Evolutionary conservation across 2,797 vertebrate genomes (phyloP).

Genomic region (Hydrolagus colliei): DNA sequence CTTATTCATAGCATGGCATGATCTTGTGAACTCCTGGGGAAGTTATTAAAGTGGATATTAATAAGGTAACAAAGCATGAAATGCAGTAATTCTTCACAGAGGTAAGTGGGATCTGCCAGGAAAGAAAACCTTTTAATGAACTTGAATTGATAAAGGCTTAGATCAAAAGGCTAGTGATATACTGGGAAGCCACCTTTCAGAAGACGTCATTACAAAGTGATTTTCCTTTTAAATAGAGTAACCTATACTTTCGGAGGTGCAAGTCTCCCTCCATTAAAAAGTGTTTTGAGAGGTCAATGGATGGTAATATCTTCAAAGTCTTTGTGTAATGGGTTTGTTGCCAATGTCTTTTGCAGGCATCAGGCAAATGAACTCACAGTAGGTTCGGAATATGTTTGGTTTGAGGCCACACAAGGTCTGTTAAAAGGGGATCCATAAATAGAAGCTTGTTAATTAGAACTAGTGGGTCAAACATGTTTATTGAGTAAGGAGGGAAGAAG

Average conservation of each 20-base stretch:
- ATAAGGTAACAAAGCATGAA: not conserved
- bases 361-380: not conserved
- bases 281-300: not conserved
- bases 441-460: not conserved
- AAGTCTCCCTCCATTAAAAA: not conserved
- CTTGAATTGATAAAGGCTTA: not conserved
- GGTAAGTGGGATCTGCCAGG: not conserved
- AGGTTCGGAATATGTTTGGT: not conserved
- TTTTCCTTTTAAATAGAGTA: not conserved
- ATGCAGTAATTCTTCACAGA: not conserved
- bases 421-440: not conserved
- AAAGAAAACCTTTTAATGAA: not conserved
- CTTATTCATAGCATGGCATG: not conserved
- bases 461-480: not conserved
- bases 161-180: not conserved
- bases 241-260: not conserved
- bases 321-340: constrained; percentile 1
- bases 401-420: not conserved
- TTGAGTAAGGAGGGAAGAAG: not conserved
- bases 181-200: not conserved
- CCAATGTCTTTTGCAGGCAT: not conserved
- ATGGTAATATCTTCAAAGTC: constrained; percentile 6
- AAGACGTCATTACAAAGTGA: not conserved
- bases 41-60: not conserved
- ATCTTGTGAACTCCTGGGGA: not conserved